Evolutionary conservation across 2,113 vertebrate genomes (phyloP), one percentile per base, ranked within the genome.

Genomic region (Chauna torquata): DNA sequence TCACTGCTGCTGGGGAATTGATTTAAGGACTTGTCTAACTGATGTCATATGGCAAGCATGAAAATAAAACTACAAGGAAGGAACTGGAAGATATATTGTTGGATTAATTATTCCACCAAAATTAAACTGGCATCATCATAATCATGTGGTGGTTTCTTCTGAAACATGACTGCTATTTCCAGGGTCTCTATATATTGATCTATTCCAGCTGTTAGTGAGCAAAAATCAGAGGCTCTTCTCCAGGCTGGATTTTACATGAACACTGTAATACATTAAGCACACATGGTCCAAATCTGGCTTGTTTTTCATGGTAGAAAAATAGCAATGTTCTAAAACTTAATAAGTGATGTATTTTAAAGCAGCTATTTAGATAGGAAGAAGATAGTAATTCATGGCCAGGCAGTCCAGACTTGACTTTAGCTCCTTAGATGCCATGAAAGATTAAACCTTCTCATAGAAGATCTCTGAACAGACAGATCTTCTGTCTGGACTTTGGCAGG

Each of bases 41-140:
- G 70, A 88, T 91, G 45, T 85, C 84, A 94, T 86, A 82, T 92
- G 89, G 62, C 62, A 92, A 77, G 66, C 66, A 91, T 71, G 87
- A 91, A 95, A 96, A 92, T 58, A 87, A 92, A 93, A 72, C 44
- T 90, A 76, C 27, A 74, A 82, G 94, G 71, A 90, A 96, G 83
- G 82, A 92, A 82, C 69, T 72, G 83, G 78, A 96, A 82, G 70
- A 88, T 76, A 90, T 82, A 72, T 76, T 54, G 57, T 36, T 82
- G 86, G 82, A 92, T 89, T 93, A 88, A 92, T 87, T 95, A 91
- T 91, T 97, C 86, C 50, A 66, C 47, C 83, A 61, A 96, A 92
- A 92, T 87, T 74, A 72, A 94, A 81, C 32, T 92, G 88, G 44
- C 49, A 82, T 66, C 50, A 92, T 95, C 65, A 32, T 74, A 88